Conservation (phyloP, 2,113 vertebrate species). For the Leptobrachium leishanense region DNA sequence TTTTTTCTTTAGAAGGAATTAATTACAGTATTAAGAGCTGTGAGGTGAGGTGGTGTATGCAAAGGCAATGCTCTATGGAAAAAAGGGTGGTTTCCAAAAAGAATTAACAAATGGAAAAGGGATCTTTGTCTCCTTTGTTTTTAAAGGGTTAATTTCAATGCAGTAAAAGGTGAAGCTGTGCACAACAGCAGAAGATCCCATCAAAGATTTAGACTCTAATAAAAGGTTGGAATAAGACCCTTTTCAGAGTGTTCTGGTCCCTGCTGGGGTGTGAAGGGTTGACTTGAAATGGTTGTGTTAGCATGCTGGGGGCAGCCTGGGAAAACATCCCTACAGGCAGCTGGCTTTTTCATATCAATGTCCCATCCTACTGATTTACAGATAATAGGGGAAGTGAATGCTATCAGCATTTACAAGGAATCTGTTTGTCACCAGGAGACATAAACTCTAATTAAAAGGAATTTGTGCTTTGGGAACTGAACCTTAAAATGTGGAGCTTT, state of each 20-base stretch:
- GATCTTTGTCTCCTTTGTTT: too few relatives aligned
- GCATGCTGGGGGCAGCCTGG: conserved; percentile 17
- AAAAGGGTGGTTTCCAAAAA: too few relatives aligned
- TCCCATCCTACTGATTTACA: neutral
- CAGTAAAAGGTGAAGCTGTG: too few relatives aligned
- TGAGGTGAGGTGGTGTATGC: too few relatives aligned
- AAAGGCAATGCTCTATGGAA: too few relatives aligned
- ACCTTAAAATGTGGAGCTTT: too few relatives aligned
- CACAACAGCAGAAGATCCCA: neutral
- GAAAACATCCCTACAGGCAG: conserved; percentile 17
- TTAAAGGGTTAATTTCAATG: too few relatives aligned
- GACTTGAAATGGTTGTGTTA: conserved; percentile 3
- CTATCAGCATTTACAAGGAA: neutral
- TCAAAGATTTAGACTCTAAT: neutral
- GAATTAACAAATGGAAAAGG: too few relatives aligned
- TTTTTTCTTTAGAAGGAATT: too few relatives aligned
- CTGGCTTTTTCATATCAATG: neutral
- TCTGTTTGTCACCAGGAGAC: neutral
- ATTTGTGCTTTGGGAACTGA: too few relatives aligned
- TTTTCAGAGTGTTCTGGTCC: conserved; percentile 5
- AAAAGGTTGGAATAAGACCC: neutral
- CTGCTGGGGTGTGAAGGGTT: conserved; percentile 19
- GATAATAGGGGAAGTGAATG: neutral
- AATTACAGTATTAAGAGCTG: too few relatives aligned
- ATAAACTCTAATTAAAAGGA: neutral